These are phyloP conservation scores for Acanthoscelides obtectus DNA, from an alignment of 2,888 invertebrate genomes.

Conservation along the genomic window DNA sequence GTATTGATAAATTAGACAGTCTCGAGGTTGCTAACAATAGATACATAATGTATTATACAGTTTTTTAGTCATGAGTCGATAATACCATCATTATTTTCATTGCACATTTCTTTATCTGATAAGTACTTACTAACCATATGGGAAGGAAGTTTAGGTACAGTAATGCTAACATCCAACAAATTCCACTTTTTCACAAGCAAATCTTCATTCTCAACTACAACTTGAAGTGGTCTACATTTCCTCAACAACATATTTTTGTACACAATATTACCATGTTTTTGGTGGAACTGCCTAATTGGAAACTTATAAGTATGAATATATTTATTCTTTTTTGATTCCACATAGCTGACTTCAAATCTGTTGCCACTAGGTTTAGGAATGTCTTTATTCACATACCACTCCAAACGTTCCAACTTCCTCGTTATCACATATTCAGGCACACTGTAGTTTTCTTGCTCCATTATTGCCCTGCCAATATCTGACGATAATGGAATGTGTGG, in stretches of 20 bases:
- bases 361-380: conserved; percentile 10
- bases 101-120: background rate
- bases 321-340: conserved; percentile 13
- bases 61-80: background rate
- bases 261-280: conserved; percentile 16
- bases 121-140: background rate
- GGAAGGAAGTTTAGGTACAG: background rate
- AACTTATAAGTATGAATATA: conserved; percentile 23
- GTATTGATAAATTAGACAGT: background rate
- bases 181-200: background rate
- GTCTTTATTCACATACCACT: conserved; percentile 32
- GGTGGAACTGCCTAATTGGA: conserved; percentile 28
- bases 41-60: background rate
- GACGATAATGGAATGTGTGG: conserved; percentile 38
- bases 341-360: conserved; percentile 18
- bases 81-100: background rate
- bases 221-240: conserved; percentile 19
- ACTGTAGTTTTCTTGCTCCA: conserved; percentile 22
- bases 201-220: conserved; percentile 16
- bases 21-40: background rate
- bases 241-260: conserved; percentile 17
- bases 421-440: conserved; percentile 28
- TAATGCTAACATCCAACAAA: background rate
- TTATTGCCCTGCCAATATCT: conserved; percentile 32
- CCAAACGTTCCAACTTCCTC: conserved; percentile 31